Conservation (phyloP, 1,140 invertebrate species). For the Cepaea nemoralis region DNA sequence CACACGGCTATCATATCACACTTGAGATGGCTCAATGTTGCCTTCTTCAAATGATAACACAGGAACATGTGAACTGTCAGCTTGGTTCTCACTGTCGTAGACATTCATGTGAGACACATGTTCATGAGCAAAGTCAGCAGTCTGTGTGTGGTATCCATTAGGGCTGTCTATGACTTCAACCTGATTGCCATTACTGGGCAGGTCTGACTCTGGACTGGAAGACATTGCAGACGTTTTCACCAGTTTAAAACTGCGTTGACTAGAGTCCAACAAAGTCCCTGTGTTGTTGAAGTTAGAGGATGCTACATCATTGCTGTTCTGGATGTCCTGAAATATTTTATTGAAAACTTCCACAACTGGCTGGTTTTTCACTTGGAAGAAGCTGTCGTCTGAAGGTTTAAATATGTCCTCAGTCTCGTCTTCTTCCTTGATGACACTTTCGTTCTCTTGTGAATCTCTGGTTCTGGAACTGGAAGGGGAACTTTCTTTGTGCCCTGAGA, state of each 20-base stretch:
- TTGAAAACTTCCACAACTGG: not conserved
- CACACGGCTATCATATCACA: not conserved
- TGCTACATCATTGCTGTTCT: not conserved
- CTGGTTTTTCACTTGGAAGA: not conserved
- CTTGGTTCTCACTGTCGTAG: not conserved
- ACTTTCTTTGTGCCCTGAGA: not conserved
- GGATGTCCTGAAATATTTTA: not conserved
- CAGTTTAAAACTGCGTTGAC: not conserved
- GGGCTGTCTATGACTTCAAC: not conserved
- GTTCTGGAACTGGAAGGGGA: not conserved
- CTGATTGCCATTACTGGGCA: not conserved
- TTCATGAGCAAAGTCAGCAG: not conserved
- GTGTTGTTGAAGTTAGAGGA: conserved; percentile 3
- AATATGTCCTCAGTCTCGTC: conserved; percentile 14
- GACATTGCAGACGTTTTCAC: not conserved
- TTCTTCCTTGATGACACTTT: not conserved
- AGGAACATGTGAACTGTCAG: not conserved
- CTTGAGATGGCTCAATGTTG: not conserved
- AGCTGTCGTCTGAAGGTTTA: not conserved
- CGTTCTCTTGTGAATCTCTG: not conserved
- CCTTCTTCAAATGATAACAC: not conserved
- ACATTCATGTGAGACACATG: not conserved
- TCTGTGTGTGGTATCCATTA: conserved; percentile 2
- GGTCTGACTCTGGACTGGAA: not conserved
- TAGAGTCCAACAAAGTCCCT: not conserved